phyloP scores from a whole-genome alignment of 2,888 invertebrate species.

The Corbicula japonica region DNA sequence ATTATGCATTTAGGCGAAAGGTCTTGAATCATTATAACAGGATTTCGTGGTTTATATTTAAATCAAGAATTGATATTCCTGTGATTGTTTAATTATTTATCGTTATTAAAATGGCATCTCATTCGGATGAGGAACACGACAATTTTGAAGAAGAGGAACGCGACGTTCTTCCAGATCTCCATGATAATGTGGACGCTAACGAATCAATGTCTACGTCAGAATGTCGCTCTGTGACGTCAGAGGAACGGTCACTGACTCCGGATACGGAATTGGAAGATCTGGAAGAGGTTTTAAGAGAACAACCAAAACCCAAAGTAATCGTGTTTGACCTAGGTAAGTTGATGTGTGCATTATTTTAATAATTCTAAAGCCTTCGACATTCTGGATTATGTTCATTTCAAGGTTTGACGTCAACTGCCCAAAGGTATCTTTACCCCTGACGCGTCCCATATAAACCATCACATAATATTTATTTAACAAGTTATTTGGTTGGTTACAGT shows the following conservation, averaged over 20 bases:
- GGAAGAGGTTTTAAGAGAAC: constrained; percentile 58
- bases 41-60: constrained; percentile 10
- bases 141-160: constrained; percentile 53
- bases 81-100: not conserved
- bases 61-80: constrained; percentile 1
- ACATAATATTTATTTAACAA: too few species aligned
- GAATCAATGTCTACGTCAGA: constrained; percentile 50
- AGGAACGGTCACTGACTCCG: constrained; percentile 62
- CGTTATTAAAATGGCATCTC: constrained; percentile 26
- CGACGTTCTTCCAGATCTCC: constrained; percentile 57
- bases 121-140: constrained; percentile 38
- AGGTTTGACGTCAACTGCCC: too few species aligned
- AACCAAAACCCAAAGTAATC: constrained; percentile 71
- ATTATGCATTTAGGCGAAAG: constrained; percentile 14
- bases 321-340: constrained; percentile 74
- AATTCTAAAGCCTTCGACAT: too few species aligned
- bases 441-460: too few species aligned
- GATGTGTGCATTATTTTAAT: too few species aligned
- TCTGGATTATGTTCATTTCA: too few species aligned
- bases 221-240: constrained; percentile 60
- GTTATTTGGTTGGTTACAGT: too few species aligned
- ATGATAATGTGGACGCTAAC: constrained; percentile 55
- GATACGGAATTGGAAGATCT: constrained; percentile 56
- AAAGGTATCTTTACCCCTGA: too few species aligned
- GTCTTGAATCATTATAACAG: constrained; percentile 12